Evolutionary conservation across 2,888 invertebrate species (phyloP).

Genomic region (Epiblema foenella): DNA sequence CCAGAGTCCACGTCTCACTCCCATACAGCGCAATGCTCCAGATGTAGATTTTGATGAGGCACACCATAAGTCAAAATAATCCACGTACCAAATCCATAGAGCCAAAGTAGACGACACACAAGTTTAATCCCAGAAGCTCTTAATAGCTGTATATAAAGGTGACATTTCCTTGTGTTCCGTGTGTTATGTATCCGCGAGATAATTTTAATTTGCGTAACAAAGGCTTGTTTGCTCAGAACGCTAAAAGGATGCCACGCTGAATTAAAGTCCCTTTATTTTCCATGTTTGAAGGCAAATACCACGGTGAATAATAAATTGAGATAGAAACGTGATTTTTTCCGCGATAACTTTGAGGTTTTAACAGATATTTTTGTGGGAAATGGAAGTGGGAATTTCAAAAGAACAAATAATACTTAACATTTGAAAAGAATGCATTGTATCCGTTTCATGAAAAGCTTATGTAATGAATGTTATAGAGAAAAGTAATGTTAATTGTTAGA

Average conservation of each 20-base stretch:
- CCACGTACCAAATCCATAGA: neutral
- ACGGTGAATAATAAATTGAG: constrained; percentile 46
- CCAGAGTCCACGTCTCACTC: no score
- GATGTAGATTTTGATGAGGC: no score
- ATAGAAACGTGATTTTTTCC: constrained; percentile 46
- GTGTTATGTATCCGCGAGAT: constrained; percentile 50
- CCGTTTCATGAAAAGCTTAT: neutral
- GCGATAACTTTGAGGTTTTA: constrained; percentile 32
- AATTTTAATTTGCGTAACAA: constrained; percentile 66
- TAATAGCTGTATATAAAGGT: neutral
- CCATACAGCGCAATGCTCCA: no score
- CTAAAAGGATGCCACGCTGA: constrained; percentile 65
- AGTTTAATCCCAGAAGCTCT: neutral
- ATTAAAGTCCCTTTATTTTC: constrained; percentile 61
- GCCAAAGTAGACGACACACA: neutral
- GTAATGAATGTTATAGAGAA: neutral
- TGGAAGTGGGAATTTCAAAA: constrained; percentile 8
- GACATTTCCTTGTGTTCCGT: neutral
- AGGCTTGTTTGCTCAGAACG: constrained; percentile 59
- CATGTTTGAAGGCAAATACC: constrained; percentile 43
- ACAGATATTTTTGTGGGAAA: constrained; percentile 18
- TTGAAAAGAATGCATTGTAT: neutral
- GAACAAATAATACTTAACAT: constrained; percentile 6
- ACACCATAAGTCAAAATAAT: constrained; percentile 6
- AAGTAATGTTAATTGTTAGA: neutral